phyloP scores from a whole-genome alignment of 2,888 invertebrate species.

The Octonoba sinensis region DNA sequence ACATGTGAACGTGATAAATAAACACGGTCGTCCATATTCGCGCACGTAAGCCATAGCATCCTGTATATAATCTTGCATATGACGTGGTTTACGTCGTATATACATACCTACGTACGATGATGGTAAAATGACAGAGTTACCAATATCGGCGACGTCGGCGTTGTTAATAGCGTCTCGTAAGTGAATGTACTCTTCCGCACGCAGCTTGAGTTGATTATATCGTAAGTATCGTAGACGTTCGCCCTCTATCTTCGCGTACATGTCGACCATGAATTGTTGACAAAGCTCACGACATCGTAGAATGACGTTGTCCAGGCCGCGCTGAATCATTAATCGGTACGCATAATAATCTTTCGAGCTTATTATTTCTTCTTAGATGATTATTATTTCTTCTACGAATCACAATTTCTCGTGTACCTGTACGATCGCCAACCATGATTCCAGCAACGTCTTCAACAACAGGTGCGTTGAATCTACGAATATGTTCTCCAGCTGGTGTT shows the following conservation, averaged over 20 bases:
- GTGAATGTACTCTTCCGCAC: slow-evolving; percentile 10
- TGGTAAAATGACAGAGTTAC: slow-evolving; percentile 66
- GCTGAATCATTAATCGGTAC: too few species aligned
- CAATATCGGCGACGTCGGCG: slow-evolving; percentile 27
- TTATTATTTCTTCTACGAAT: too few species aligned
- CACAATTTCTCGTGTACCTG: too few species aligned
- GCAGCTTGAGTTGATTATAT: not conserved
- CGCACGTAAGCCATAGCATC: slow-evolving; percentile 66
- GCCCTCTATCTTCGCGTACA: not conserved
- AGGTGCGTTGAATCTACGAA: too few species aligned
- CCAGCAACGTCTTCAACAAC: too few species aligned
- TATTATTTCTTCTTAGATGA: too few species aligned
- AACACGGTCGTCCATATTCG: slow-evolving; percentile 67
- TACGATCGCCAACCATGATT: too few species aligned
- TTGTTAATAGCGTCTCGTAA: too few species aligned
- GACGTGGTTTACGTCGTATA: too few species aligned
- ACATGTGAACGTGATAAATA: slow-evolving; percentile 69
- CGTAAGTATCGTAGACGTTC: slow-evolving; percentile 1
- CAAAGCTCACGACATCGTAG: not conserved
- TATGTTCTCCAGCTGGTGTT: too few species aligned
- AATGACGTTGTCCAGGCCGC: not conserved
- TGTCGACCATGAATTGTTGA: slow-evolving; percentile 1
- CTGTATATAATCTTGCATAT: slow-evolving; percentile 8
- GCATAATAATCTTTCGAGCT: too few species aligned
- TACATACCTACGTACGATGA: slow-evolving; percentile 26